phyloP scores from a whole-genome alignment of 2,113 vertebrate genomes.

The Myodes glareolus region DNA sequence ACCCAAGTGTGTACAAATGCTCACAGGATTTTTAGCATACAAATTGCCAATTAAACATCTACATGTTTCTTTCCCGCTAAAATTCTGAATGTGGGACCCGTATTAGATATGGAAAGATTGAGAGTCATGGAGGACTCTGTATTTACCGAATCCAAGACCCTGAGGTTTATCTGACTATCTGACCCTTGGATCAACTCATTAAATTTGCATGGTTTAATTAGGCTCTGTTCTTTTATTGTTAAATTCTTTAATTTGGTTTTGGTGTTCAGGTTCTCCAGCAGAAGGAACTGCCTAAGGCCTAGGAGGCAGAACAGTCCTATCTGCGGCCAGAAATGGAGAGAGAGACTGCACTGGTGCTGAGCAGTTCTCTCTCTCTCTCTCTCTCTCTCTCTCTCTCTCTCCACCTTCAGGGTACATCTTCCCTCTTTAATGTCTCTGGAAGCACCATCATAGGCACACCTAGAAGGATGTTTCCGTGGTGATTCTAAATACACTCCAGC shows the following conservation, averaged over 20 bases:
- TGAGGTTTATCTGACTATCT: neutral
- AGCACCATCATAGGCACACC: neutral
- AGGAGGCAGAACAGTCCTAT: neutral
- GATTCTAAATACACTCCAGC: neutral
- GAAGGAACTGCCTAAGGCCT: neutral
- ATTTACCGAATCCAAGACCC: constrained; percentile 1
- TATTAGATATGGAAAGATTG: neutral
- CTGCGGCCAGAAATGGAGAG: neutral
- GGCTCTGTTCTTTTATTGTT: neutral
- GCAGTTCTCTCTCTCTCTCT: neutral
- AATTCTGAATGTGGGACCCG: neutral
- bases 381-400: too few relatives aligned
- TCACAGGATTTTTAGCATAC: neutral
- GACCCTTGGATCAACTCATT: neutral
- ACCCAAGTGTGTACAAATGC: neutral
- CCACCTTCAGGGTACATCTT: neutral
- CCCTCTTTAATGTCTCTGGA: neutral
- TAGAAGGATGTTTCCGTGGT: neutral
- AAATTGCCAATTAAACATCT: neutral
- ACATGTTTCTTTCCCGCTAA: neutral
- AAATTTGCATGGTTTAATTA: neutral
- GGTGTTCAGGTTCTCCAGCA: neutral
- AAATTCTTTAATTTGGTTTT: too few relatives aligned
- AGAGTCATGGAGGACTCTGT: too few relatives aligned
- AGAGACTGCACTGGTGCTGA: neutral